These are phyloP conservation scores for Perizoma flavofasciatum DNA, from an alignment of 2,888 invertebrate species.

Conservation along the genomic window DNA sequence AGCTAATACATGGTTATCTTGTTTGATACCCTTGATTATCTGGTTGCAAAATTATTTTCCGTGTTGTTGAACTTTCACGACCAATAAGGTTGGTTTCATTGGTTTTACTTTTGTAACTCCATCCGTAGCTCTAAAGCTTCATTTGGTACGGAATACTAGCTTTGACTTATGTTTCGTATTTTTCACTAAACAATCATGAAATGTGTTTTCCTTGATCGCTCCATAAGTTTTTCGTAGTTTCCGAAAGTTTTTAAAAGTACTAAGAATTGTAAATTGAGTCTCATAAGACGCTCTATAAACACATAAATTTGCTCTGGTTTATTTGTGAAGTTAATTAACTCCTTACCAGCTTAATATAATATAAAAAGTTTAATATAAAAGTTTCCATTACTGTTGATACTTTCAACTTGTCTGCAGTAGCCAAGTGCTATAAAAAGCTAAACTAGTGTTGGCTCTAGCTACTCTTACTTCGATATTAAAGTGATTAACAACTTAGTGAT, in stretches of 20 bases:
- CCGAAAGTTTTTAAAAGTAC: constrained; percentile 2
- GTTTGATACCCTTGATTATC: constrained; percentile 15
- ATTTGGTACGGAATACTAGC: too few relatives aligned
- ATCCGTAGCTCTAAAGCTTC: too few relatives aligned
- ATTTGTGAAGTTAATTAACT: constrained; percentile 24
- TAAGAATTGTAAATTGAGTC: background rate
- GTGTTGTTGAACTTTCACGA: too few relatives aligned
- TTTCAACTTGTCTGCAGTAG: constrained; percentile 6
- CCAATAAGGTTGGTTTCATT: too few relatives aligned
- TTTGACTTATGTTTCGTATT: background rate
- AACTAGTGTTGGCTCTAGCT: constrained; percentile 6
- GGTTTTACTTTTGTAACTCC: too few relatives aligned
- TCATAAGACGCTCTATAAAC: constrained; percentile 13
- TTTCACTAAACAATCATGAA: background rate
- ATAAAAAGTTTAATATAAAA: constrained; percentile 52
- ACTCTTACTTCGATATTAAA: constrained; percentile 3
- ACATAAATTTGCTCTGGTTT: constrained; percentile 22
- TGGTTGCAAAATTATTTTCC: constrained; percentile 6
- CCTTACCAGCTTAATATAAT: constrained; percentile 38
- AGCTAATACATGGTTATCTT: constrained; percentile 4
- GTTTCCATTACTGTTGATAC: constrained; percentile 40
- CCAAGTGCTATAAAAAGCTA: constrained; percentile 12
- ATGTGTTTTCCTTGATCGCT: background rate
- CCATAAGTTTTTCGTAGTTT: constrained; percentile 1
- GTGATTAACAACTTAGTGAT: constrained; percentile 22